Base-by-base conservation (phyloP, 2,888 invertebrate species). In the Carabus problematicus region DNA sequence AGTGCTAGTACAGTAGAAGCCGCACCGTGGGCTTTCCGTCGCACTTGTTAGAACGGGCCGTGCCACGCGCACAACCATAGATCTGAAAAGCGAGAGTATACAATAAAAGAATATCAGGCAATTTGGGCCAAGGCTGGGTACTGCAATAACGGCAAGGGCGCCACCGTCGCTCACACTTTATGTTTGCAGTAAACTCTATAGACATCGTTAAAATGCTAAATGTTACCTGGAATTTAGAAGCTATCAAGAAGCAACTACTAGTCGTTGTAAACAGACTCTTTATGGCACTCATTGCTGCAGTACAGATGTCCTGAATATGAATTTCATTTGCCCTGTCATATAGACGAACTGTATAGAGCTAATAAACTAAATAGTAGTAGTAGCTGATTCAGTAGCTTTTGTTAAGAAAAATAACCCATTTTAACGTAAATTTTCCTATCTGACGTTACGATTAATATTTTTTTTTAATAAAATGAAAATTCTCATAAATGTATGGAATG, bases 101-200 rank as follows among this genome's bases (percentile, higher is more conserved):
- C 59, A 59, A 59, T 59, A 59, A 59, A 59, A 59, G 40, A 11
- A 42, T 41, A 40, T 59, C 40, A 18, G 16, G 59, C 42, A 59
- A 59, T 59, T 59, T 59, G 59, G 59, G 59, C 59, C 59, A 59
- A 59, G 59, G 59, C 59, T 18, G n/a, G 40, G n/a, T 14, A 19
- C 18, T 52, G 52, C 52, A 52, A 52, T 52, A 52, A 52, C 52
- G 52, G 52, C 52, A 52, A 52, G 52, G 52, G 52, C 52, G 52
- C 52, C 52, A 19, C 49, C 49, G 8, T 16, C 45, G 11, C 19
- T 52, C 19, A 45, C 45, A 49, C 18, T 49, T 52, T 52, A 52
- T 52, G 52, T 52, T 52, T 52, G 19, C 52, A 16, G 52, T 11
- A 52, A 52, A 52, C 52, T 52, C 18, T 52, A 52, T 52, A 52